Evolutionary conservation across 1,140 invertebrate genomes (phyloP), one percentile per base, ranked within the genome.

Genomic region (Parasteatoda tepidariorum): DNA sequence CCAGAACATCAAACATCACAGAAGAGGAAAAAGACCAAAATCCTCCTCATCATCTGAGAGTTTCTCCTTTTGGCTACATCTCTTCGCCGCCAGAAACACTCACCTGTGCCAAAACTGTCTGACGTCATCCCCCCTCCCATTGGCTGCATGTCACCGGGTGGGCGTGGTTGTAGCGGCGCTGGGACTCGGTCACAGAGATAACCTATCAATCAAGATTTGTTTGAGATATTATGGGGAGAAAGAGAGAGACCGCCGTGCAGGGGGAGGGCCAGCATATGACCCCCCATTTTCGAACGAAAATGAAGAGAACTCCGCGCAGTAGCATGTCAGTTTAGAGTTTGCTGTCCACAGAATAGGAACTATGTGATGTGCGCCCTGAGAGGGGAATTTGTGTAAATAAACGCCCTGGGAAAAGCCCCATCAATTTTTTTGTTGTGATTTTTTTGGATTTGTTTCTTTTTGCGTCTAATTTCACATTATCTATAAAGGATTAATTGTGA

Each of bases 131-230:
- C 38, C 38, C 38, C 73, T 61, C 73, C 73, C 59, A 76, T 76
- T 76, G 73, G 73, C 73, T 76, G 73, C 57, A 34, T 76, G 73
- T 76, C 73, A 76, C 73, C 73, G 73, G n/a, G 59, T 76, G 73
- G 73, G 73, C 73, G 73, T 76, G 73, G 30, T 48, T 57, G 26
- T 11, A 2, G 55, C 26, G 59, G 33, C 34, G 34, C 7, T 34
- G 71, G 55, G 13, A 18, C 24, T 9, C 64, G 64, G 38, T 13
- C 18, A 57, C 71, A 75, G 71, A 75, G 73, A 76, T 76, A 64
- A 30, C 59, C 73, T 62, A 76, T 76, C 73, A 41, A 76, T 76
- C 73, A 76, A 64, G 73, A 38, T 64, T 76, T 76, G 61, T 61
- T 64, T 64, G 34, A 38, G 64, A 41, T 67, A 67, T 67, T 67